These are phyloP conservation scores for Papilio gigon DNA, from an alignment of 2,888 invertebrate genomes.

Conservation along the genomic window DNA sequence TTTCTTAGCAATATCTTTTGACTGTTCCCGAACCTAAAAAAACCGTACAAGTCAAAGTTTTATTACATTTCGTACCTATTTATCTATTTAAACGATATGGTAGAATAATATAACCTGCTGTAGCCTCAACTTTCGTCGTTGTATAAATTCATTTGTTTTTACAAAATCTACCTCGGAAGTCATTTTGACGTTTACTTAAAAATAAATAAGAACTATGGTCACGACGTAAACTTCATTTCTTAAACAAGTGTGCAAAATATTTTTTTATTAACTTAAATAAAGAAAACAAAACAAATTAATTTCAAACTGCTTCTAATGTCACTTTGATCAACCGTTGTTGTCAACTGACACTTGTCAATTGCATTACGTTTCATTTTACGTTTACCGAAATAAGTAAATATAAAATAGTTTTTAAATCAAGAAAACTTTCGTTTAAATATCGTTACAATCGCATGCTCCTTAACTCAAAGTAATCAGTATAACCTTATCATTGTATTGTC, in stretches of 20 bases:
- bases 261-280: slow-evolving; percentile 26
- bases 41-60: slow-evolving; percentile 42
- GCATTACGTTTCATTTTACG: slow-evolving; percentile 6
- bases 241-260: slow-evolving; percentile 8
- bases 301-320: slow-evolving; percentile 37
- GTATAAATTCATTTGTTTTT: slow-evolving; percentile 78
- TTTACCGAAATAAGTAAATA: not conserved
- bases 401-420: not conserved
- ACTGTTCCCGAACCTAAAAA: slow-evolving; percentile 79
- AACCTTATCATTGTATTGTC: no score
- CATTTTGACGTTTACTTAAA: slow-evolving; percentile 60
- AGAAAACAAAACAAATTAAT: slow-evolving; percentile 36
- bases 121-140: slow-evolving; percentile 75
- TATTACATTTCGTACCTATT: slow-evolving; percentile 43
- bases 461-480: no score
- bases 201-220: slow-evolving; percentile 21
- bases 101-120: slow-evolving; percentile 65
- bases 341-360: slow-evolving; percentile 29
- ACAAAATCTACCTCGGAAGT: slow-evolving; percentile 68
- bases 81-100: not conserved
- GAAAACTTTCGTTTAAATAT: not conserved
- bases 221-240: slow-evolving; percentile 24
- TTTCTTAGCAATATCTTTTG: slow-evolving; percentile 78
- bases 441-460: no score
- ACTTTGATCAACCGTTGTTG: slow-evolving; percentile 31